Conservation (phyloP, 2,888 invertebrate species). For the Ochropleura leucogaster region DNA sequence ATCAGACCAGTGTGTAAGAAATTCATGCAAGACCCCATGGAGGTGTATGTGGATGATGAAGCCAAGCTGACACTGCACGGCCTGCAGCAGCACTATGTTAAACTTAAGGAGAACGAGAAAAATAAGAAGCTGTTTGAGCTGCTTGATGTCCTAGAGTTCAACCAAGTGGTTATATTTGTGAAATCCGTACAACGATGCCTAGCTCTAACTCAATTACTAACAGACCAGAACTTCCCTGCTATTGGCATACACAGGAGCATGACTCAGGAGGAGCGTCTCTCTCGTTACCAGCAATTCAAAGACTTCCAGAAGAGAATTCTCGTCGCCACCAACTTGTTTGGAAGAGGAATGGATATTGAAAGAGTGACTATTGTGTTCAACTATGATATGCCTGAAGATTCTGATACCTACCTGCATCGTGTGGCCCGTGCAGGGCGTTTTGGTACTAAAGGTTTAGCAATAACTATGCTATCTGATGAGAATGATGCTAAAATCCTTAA, state of each 20-base stretch:
- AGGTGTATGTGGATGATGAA: constrained; percentile 99
- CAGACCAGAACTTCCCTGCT: constrained; percentile 99
- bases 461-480: constrained; percentile 99
- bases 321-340: constrained; percentile 99
- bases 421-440: constrained; percentile 99
- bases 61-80: constrained; percentile 99
- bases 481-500: constrained; percentile 99
- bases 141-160: constrained; percentile 99
- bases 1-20: constrained; percentile 99
- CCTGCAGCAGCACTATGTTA: constrained; percentile 99
- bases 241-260: constrained; percentile 99
- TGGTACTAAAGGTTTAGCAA: constrained; percentile 99
- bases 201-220: constrained; percentile 97
- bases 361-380: constrained; percentile 99
- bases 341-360: constrained; percentile 99
- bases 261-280: constrained; percentile 98
- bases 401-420: constrained; percentile 99
- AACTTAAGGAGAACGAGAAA: constrained; percentile 99
- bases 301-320: constrained; percentile 99
- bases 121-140: constrained; percentile 99
- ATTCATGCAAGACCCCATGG: constrained; percentile 99
- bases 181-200: constrained; percentile 99
- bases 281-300: constrained; percentile 99
- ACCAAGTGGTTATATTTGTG: constrained; percentile 99
- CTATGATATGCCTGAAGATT: constrained; percentile 99